Conservation (phyloP, 1,140 invertebrate genomes). For the Neodiprion virginianus region DNA sequence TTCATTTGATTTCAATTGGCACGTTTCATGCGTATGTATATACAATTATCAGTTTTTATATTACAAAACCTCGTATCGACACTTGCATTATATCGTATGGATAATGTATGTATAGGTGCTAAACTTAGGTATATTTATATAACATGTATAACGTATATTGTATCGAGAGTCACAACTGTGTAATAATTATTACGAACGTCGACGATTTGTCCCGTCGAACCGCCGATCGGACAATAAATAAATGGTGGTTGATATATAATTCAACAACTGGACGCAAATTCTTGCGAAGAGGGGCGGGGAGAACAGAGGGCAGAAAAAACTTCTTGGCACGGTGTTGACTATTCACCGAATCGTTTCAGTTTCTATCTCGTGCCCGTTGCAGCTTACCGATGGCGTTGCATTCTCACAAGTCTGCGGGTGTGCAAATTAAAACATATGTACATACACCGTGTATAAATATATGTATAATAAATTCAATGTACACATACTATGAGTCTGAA, state of each 20-base stretch:
- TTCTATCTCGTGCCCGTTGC: slow-evolving; percentile 53
- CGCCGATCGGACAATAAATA: slow-evolving; percentile 32
- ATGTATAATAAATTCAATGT: no score
- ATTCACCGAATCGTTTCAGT: slow-evolving; percentile 40
- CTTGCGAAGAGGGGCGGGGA: no score
- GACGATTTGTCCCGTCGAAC: not conserved
- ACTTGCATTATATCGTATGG: no score
- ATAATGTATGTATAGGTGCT: no score
- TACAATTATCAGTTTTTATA: no score
- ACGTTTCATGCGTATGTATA: no score
- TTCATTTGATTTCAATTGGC: no score
- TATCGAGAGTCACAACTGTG: not conserved
- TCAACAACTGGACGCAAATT: slow-evolving; percentile 27
- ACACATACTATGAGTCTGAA: no score
- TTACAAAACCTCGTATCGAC: no score
- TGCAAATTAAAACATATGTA: not conserved
- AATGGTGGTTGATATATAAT: slow-evolving; percentile 47
- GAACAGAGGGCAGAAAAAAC: slow-evolving; percentile 18
- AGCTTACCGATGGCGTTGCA: slow-evolving; percentile 45
- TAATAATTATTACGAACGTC: not conserved
- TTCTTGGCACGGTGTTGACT: slow-evolving; percentile 45
- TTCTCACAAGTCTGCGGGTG: slow-evolving; percentile 57
- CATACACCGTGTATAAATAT: no score
- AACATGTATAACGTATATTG: not conserved
- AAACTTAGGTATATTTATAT: no score